Conservation (phyloP, 1,140 invertebrate genomes). For the Drosophila willistoni region DNA sequence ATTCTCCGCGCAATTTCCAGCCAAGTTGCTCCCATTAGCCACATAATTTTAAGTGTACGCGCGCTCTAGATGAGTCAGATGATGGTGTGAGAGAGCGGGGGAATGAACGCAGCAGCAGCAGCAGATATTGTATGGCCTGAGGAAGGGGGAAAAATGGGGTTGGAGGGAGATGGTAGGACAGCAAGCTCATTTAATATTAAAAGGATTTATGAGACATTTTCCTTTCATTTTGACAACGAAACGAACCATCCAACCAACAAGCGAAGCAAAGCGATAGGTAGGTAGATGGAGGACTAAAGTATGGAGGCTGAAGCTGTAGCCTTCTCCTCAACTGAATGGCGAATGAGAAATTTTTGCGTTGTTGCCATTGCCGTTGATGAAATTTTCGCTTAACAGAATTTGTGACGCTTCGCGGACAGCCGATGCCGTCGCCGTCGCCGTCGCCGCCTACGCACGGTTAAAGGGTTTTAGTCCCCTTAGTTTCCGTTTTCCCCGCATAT, state of each 20-base stretch:
- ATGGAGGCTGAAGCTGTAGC: neutral
- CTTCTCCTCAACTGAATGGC: slow-evolving; percentile 46
- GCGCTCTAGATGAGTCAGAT: slow-evolving; percentile 20
- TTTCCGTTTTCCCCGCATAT: neutral
- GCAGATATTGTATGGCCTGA: neutral
- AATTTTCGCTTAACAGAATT: slow-evolving; percentile 81
- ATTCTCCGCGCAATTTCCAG: slow-evolving; percentile 74
- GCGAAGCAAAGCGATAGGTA: slow-evolving; percentile 2
- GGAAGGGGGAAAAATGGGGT: neutral
- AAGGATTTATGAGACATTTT: slow-evolving; percentile 82
- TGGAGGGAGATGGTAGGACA: slow-evolving; percentile 21
- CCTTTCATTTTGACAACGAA: slow-evolving; percentile 80
- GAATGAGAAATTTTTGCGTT: slow-evolving; percentile 65
- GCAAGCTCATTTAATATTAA: slow-evolving; percentile 80
- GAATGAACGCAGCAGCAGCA: neutral
- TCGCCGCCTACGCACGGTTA: slow-evolving; percentile 68
- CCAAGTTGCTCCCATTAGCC: slow-evolving; percentile 80
- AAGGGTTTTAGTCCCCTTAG: slow-evolving; percentile 66
- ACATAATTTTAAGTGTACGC: slow-evolving; percentile 81
- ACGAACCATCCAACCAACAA: slow-evolving; percentile 32
- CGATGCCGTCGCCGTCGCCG: slow-evolving; percentile 35
- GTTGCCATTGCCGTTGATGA: slow-evolving; percentile 63
- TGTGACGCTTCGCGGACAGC: slow-evolving; percentile 68
- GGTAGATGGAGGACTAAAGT: neutral
- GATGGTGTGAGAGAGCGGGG: neutral